Conservation (phyloP, 2,888 invertebrate genomes). For the Toxonevra muliebris region DNA sequence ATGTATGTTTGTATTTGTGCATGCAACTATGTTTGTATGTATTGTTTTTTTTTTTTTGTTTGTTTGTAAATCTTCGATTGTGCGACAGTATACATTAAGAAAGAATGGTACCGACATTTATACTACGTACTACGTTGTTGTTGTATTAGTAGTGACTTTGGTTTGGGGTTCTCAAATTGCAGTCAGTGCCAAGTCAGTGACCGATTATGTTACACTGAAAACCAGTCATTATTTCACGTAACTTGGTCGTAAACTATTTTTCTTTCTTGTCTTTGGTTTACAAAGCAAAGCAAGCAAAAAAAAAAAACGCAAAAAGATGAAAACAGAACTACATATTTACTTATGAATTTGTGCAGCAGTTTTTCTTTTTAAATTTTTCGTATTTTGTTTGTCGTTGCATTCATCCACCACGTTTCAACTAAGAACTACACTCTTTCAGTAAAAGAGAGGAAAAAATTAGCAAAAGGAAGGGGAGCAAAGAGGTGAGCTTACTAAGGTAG, state of each 20-base stretch:
- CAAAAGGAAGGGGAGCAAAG: background rate
- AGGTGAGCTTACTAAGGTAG: background rate
- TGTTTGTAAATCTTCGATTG: too few species aligned
- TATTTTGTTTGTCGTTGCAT: background rate
- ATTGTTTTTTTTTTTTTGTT: background rate
- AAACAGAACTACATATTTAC: slow-evolving; percentile 28
- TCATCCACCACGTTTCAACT: background rate
- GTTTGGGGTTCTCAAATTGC: slow-evolving; percentile 48
- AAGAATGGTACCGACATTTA: too few species aligned
- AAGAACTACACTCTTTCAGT: background rate
- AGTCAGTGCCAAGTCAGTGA: slow-evolving; percentile 47
- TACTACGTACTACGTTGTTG: background rate
- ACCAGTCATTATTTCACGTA: slow-evolving; percentile 48
- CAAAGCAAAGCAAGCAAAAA: too few species aligned
- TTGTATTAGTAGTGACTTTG: slow-evolving; percentile 18
- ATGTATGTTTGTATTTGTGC: background rate
- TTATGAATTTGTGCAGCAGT: slow-evolving; percentile 33
- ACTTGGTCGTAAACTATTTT: slow-evolving; percentile 48
- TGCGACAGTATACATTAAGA: too few species aligned
- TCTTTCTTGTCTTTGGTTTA: slow-evolving; percentile 33
- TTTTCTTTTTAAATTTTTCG: slow-evolving; percentile 9
- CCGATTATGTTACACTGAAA: slow-evolving; percentile 46
- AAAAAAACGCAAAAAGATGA: background rate
- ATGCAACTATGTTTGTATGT: background rate
- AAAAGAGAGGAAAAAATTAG: background rate